Conservation (phyloP, 2,797 vertebrate species). For the Falco cherrug region DNA sequence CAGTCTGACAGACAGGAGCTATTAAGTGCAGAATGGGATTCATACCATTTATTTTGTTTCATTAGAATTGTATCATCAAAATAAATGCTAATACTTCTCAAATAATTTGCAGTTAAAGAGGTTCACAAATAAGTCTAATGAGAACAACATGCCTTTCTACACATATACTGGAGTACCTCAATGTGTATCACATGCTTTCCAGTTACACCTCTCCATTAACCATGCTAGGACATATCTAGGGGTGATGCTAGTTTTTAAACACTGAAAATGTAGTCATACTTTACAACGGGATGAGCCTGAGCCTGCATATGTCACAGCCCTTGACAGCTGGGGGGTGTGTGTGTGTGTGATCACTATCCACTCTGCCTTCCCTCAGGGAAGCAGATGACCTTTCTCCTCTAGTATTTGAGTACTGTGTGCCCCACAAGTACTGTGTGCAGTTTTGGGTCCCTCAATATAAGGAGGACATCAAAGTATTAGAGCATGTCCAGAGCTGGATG, state of each 20-base stretch:
- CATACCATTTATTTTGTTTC: background rate
- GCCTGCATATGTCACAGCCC: background rate
- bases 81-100: background rate
- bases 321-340: background rate
- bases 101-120: constrained; percentile 15
- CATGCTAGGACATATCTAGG: background rate
- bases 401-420: too few species aligned
- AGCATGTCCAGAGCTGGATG: background rate
- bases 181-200: background rate
- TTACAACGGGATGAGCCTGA: background rate
- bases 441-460: rapidly evolving
- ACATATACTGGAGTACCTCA: background rate
- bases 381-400: background rate
- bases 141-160: constrained; percentile 33
- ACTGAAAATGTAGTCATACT: background rate
- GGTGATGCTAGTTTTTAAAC: background rate
- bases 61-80: background rate
- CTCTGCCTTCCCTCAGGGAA: background rate
- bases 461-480: background rate
- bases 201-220: background rate
- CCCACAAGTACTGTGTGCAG: background rate
- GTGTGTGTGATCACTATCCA: background rate
- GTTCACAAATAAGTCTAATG: background rate
- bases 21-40: background rate
- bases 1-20: background rate